phyloP scores from a whole-genome alignment of 2,113 vertebrate genomes.

The Planiliza haematocheilus region DNA sequence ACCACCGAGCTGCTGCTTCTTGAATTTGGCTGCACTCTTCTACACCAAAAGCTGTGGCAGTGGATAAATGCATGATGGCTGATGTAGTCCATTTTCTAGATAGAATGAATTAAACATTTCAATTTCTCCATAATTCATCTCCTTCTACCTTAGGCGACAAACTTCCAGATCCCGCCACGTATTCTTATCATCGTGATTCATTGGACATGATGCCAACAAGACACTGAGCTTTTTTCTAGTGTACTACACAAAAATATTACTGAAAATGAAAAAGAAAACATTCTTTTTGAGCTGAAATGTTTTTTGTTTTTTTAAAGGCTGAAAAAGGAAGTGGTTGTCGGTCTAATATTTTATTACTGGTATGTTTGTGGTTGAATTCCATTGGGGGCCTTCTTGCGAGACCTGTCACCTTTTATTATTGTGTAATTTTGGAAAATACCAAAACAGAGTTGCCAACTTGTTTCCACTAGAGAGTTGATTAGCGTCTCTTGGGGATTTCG shows the following conservation, averaged over 20 bases:
- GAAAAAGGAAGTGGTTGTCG: neutral
- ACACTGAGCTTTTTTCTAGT: constrained; percentile 12
- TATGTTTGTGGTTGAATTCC: constrained; percentile 10
- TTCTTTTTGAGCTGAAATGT: neutral
- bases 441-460: constrained; percentile 31
- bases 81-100: too few relatives aligned
- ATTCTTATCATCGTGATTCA: constrained; percentile 59
- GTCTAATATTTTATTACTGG: neutral
- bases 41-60: too few relatives aligned
- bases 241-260: constrained; percentile 48
- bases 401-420: constrained; percentile 28
- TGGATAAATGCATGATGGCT: too few relatives aligned
- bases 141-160: too few relatives aligned
- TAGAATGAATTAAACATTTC: too few relatives aligned
- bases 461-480: constrained; percentile 65
- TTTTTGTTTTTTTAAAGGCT: too few relatives aligned
- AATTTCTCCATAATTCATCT: too few relatives aligned
- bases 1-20: too few relatives aligned
- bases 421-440: constrained; percentile 14
- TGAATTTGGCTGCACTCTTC: too few relatives aligned
- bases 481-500: constrained; percentile 42
- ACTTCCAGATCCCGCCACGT: too few relatives aligned
- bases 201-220: constrained; percentile 59
- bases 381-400: constrained; percentile 2
- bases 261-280: constrained; percentile 1